Evolutionary conservation across 2,113 vertebrate species (phyloP).

Genomic region (Kryptolebias marmoratus): DNA sequence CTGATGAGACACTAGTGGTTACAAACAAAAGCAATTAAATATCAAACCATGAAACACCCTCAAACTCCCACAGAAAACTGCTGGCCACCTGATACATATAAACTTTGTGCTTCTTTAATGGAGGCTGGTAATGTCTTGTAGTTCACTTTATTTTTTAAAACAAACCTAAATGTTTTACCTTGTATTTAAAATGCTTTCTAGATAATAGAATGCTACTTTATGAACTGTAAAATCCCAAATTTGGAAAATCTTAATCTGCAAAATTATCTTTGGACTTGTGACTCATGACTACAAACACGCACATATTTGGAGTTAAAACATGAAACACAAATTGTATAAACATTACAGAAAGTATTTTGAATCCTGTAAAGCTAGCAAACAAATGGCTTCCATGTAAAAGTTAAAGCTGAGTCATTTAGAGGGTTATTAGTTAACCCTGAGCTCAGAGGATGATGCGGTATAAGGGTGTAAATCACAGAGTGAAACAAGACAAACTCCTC

Average conservation of each 20-base stretch:
- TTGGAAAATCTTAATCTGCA: not conserved
- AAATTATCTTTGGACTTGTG: too few relatives aligned
- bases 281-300: not conserved
- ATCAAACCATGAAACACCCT: conserved; percentile 29
- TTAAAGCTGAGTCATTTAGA: conserved; percentile 40
- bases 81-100: conserved; percentile 9
- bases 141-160: not conserved
- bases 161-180: not conserved
- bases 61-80: conserved; percentile 18
- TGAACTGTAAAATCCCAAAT: not conserved
- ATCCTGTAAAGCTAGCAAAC: conserved; percentile 19
- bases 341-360: not conserved
- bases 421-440: conserved; percentile 56
- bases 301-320: not conserved
- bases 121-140: not conserved
- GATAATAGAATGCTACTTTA: not conserved
- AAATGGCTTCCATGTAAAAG: conserved; percentile 18
- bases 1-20: conserved; percentile 51
- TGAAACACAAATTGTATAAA: conserved; percentile 6
- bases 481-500: conserved; percentile 86
- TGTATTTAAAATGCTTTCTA: not conserved
- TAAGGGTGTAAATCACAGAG: conserved; percentile 84
- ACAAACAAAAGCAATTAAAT: conserved; percentile 59
- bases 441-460: conserved; percentile 51
- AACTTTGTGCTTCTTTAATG: conserved; percentile 13